Base-by-base conservation (phyloP, 2,888 invertebrate genomes). In the Camptogramma bilineatum region DNA sequence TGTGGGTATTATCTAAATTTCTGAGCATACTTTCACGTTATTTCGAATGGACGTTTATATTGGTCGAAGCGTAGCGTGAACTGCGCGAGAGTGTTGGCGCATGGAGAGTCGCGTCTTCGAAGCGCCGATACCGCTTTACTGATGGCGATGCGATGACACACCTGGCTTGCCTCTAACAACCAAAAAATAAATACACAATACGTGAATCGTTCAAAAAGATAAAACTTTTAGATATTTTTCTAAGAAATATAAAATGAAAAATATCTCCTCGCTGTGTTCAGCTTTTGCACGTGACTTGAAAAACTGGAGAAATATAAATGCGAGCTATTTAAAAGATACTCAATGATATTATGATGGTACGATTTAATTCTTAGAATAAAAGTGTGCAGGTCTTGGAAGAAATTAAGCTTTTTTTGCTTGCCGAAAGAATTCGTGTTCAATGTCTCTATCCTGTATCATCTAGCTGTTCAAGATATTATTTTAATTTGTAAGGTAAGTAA, bases 41-140 rank as follows among this genome's bases (percentile, higher is more conserved):
- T 82, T 82, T 84, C 86, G 80, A 78, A 86, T 86, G 83, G 83
- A 88, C 91, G 90, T 87, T 89, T 86, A 86, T 86, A 87, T 87
- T 85, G 84, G 86, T 78, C 85, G 86, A 77, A 75, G 86, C 86
- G 86, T 80, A 79, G 78, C 76, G 81, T 76, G 77, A 78, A 90
- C 88, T 88, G 89, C 89, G 90, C 86, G 83, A 77, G 84, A 83
- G 85, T 74, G 80, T 79, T 78, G 82, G 81, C 85, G 83, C 76
- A 79, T 81, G 75, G 79, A 75, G 16, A 82, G 79, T 74, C 31
- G 76, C 72, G 56, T 71, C 73, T 70, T 46, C 65, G 73, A 80
- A 82, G 76, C 81, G 83, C 81, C 80, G 73, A 72, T 74, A 76
- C 70, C 77, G 77, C 77, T 81, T 80, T 76, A 73, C 69, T 73